These are phyloP conservation scores for Callipepla squamata DNA, from an alignment of 2,113 vertebrate genomes.

Conservation along the genomic window DNA sequence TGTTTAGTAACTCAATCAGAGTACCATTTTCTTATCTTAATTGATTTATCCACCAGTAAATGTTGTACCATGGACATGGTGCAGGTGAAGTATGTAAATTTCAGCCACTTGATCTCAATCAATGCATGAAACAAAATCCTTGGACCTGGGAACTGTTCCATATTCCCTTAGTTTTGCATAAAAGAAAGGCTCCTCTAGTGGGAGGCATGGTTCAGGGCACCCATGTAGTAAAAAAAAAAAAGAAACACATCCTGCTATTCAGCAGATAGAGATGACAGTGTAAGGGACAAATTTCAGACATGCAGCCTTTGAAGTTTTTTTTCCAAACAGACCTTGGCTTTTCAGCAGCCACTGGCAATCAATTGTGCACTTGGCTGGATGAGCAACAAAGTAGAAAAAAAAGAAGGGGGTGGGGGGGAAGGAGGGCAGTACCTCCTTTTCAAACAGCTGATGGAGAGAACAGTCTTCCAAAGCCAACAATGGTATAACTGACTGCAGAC, in stretches of 20 bases:
- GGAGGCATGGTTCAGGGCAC: neutral
- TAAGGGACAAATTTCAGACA: neutral
- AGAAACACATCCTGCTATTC: neutral
- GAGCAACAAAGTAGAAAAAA: neutral
- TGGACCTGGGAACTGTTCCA: neutral
- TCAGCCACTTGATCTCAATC: neutral
- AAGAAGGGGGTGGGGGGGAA: too few species aligned
- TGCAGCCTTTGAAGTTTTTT: neutral
- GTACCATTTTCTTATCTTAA: neutral
- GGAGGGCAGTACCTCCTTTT: neutral
- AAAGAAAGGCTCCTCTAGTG: neutral
- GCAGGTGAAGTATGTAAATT: neutral
- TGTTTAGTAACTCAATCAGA: neutral
- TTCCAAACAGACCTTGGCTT: neutral
- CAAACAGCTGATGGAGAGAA: neutral
- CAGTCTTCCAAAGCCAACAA: neutral
- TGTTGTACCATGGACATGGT: neutral
- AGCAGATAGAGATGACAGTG: neutral
- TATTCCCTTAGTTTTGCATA: neutral
- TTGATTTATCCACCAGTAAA: neutral
- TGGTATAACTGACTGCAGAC: neutral
- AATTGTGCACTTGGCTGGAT: neutral
- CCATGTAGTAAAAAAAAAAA: neutral
- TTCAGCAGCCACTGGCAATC: neutral
- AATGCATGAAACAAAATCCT: neutral